Conservation (phyloP, 2,113 vertebrate genomes). For the Prochilodus magdalenae region DNA sequence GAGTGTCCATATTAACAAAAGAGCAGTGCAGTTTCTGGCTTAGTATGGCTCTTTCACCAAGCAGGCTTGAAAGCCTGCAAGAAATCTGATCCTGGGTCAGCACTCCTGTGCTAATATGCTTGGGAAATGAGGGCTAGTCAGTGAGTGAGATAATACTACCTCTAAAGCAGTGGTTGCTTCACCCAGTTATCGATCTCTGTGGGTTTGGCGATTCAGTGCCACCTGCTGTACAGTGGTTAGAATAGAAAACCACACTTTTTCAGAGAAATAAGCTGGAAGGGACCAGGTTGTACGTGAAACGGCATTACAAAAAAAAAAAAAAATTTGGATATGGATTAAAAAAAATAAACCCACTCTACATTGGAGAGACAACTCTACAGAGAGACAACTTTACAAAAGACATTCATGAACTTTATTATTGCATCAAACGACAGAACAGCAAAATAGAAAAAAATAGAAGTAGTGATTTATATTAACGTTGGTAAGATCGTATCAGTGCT, state of each 20-base stretch:
- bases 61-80: not conserved
- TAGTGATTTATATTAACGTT: not conserved
- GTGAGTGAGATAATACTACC: not conserved
- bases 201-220: not conserved
- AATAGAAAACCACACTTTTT: not conserved
- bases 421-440: not conserved
- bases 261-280: not conserved
- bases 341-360: not conserved
- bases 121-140: not conserved
- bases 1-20: not conserved
- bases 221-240: slow-evolving; percentile 8
- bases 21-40: not conserved
- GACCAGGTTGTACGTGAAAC: no score
- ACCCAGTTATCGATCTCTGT: not conserved
- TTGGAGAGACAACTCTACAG: not conserved
- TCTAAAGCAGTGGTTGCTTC: not conserved
- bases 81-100: slow-evolving; percentile 12
- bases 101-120: not conserved
- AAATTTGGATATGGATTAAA: no score
- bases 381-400: not conserved
- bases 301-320: no score
- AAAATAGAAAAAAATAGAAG: not conserved
- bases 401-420: not conserved
- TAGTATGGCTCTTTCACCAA: not conserved
- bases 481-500: slow-evolving; percentile 2